Evolutionary conservation across 2,797 vertebrate genomes (phyloP).

Genomic region (Sebastes minor): DNA sequence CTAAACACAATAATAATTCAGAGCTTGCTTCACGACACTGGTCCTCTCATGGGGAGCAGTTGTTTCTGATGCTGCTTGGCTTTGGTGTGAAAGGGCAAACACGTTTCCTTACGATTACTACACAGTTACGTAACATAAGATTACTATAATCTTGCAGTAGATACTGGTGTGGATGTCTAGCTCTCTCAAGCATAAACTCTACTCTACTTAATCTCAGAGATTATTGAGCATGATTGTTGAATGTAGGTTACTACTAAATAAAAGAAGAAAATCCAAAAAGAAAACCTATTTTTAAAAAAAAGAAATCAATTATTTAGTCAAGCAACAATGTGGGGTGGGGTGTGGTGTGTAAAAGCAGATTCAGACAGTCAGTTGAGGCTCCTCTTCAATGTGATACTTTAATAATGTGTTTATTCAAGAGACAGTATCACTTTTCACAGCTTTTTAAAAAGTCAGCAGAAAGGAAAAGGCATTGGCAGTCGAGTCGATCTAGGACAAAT

Average conservation of each 20-base stretch:
- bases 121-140: slow-evolving; percentile 44
- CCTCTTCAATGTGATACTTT: not conserved
- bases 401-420: not conserved
- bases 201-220: slow-evolving; percentile 39
- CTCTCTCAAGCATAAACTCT: slow-evolving; percentile 15
- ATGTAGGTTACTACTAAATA: slow-evolving; percentile 7
- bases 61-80: not conserved
- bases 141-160: slow-evolving; percentile 44
- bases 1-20: not conserved
- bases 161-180: slow-evolving; percentile 22
- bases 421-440: not conserved
- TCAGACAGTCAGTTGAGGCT: not conserved
- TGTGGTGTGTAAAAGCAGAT: not conserved
- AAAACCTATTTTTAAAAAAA: not conserved
- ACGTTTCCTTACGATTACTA: slow-evolving; percentile 20
- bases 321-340: not conserved
- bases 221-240: slow-evolving; percentile 22
- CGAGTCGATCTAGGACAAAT: not conserved
- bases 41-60: not conserved
- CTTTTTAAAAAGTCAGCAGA: not conserved
- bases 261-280: not conserved
- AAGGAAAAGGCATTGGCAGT: not conserved
- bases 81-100: slow-evolving; percentile 14
- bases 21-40: not conserved
- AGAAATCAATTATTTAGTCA: not conserved